phyloP scores from a whole-genome alignment of 1,140 invertebrate genomes.

The Odontomachus brunneus region DNA sequence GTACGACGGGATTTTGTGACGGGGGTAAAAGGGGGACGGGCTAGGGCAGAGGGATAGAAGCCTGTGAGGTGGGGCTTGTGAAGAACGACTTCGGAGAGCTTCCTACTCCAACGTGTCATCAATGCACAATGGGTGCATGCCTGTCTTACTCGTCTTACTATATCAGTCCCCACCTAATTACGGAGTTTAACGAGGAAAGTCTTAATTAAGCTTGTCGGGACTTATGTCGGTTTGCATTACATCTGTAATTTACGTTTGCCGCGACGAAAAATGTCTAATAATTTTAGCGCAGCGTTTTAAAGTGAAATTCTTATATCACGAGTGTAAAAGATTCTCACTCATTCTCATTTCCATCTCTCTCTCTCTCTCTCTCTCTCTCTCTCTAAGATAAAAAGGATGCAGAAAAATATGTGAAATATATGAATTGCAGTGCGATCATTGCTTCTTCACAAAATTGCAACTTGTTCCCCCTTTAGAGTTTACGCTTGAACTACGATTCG shows the following conservation, averaged over 20 bases:
- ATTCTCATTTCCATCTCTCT: background rate
- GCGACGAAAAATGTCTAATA: background rate
- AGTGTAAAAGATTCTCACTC: no score
- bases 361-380: no score
- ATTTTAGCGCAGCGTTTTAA: background rate
- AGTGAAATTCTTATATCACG: background rate
- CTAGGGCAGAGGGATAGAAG: conserved; percentile 77
- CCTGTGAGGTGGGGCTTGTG: conserved; percentile 80
- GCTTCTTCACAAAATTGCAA: conserved; percentile 37
- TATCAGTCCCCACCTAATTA: conserved; percentile 26
- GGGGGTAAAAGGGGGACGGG: conserved; percentile 78
- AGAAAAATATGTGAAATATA: background rate
- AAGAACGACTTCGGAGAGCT: conserved; percentile 54
- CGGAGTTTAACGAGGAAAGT: conserved; percentile 21
- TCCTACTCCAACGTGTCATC: conserved; percentile 46
- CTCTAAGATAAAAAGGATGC: background rate
- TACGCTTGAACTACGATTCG: conserved; percentile 21
- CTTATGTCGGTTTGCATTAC: background rate
- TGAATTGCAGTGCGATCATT: conserved; percentile 17
- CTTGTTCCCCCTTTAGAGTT: conserved; percentile 23
- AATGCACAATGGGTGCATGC: conserved; percentile 2
- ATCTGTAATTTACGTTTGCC: background rate
- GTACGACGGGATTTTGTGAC: conserved; percentile 78
- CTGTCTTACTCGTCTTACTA: conserved; percentile 50
- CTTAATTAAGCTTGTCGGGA: conserved; percentile 16